Base-by-base conservation (phyloP, 2,888 invertebrate species). In the Drepana falcataria region DNA sequence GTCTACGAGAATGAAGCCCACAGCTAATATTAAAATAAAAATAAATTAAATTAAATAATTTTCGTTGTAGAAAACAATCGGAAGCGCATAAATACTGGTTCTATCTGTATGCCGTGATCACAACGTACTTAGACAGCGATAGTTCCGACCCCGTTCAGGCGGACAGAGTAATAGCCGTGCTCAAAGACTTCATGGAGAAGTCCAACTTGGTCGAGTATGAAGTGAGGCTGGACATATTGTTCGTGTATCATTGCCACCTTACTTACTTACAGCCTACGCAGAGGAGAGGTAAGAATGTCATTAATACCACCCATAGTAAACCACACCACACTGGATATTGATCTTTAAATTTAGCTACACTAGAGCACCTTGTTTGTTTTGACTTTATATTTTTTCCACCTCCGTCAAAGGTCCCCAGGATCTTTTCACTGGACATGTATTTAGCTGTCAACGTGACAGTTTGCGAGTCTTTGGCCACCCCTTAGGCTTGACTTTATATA, bases 51-150 rank as follows among this genome's bases (percentile, higher is more conserved):
- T n/a, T n/a, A n/a, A n/a, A n/a, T n/a, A n/a, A n/a, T n/a, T n/a
- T n/a, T n/a, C n/a, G 5, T 37, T 37, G 37, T 37, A 94, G 94
- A 69, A 91, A 95, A 62, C 93, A 93, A 73, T 87, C 93, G 0
- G 93, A 94, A 59, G 93, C 95, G 0, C 93, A 95, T 61, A 96
- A 95, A 77, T 98, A 97, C 94, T 99, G 98, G 98, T 96, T 97
- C 85, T 95, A 96, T 79, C 82, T 98, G 49, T 97, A 96, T 77
- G 93, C 94, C 35, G 88, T 96, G 0, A 83, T 95, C 47, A 92
- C 94, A 51, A 93, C 94, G 47, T 95, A 94, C 71, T 79, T 94
- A 33, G 71, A 77, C 2, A 66, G 76, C 2, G 73, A 77, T 47
- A 77, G 78, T 35, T 73, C 79, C 1, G 71, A 72, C 2, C 63